A percentile compares a stretch with the other conserved stretches of the same genome.
These are phyloP conservation scores for Geodia barretti DNA, from an alignment of 37 sponge, comb jelly and placozoan species.

Conservation along the genomic window DNA sequence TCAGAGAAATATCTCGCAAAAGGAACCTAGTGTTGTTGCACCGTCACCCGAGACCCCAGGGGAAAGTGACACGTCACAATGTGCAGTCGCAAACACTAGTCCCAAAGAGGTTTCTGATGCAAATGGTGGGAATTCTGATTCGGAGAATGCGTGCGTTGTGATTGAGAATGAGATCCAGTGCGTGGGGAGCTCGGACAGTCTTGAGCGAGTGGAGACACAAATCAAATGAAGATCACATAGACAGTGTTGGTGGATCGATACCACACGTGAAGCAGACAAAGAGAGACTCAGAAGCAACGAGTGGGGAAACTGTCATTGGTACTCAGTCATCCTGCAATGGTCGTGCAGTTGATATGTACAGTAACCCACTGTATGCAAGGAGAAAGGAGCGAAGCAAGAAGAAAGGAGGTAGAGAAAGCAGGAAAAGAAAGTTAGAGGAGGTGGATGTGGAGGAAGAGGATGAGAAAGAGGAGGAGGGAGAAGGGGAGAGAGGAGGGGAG, in stretches of 20 bases:
- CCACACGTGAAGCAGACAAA: neutral
- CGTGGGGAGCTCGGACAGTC: neutral
- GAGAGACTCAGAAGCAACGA: neutral
- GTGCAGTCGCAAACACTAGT: too few relatives aligned
- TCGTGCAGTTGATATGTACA: neutral
- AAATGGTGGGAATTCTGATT: neutral
- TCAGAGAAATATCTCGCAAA: neutral
- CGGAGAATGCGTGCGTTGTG: neutral
- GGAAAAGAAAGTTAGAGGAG: neutral
- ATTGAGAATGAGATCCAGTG: neutral
- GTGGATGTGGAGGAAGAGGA: neutral
- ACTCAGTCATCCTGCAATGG: too few relatives aligned
- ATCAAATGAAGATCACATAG: too few relatives aligned
- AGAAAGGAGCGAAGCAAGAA: neutral
- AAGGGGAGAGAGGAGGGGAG: neutral
- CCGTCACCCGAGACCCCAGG: too few relatives aligned
- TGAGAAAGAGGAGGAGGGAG: neutral
- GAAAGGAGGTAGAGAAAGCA: neutral
- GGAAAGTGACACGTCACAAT: too few relatives aligned
- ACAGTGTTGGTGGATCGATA: neutral
- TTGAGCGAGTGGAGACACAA: too few relatives aligned
- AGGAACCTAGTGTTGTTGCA: too few relatives aligned
- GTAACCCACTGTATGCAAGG: neutral
- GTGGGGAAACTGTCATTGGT: neutral
- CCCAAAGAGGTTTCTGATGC: too few relatives aligned